Evolutionary conservation across 2,888 invertebrate species (phyloP).

Genomic region (Gortyna flavago): DNA sequence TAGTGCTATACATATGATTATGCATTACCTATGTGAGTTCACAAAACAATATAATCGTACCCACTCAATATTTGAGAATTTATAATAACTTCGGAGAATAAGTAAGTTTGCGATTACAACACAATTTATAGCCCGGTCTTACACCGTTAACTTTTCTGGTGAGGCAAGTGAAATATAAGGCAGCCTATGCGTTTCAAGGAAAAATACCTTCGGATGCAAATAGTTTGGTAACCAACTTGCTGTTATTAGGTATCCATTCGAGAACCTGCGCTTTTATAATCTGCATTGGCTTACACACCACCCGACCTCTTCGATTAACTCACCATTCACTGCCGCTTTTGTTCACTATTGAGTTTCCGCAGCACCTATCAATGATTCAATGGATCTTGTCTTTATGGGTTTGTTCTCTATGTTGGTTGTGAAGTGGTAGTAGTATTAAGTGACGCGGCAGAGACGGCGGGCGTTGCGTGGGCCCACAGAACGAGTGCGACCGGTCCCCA

Average conservation of each 20-base stretch:
- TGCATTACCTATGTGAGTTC: background rate
- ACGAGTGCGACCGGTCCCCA: conserved; percentile 89
- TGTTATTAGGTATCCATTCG: conserved; percentile 78
- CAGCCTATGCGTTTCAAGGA: conserved; percentile 78
- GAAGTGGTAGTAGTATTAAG: conserved; percentile 60
- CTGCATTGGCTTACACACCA: conserved; percentile 52
- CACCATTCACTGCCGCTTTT: conserved; percentile 61
- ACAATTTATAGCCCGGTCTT: conserved; percentile 62
- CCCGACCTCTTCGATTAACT: conserved; percentile 13
- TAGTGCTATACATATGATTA: background rate
- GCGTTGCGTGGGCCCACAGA: conserved; percentile 86
- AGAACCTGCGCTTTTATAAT: conserved; percentile 77
- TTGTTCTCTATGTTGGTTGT: background rate
- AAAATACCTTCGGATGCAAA: conserved; percentile 84
- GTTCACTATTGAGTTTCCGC: background rate
- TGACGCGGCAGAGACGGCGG: conserved; percentile 73
- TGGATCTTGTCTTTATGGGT: conserved; percentile 45
- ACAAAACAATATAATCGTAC: background rate
- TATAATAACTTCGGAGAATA: conserved; percentile 16
- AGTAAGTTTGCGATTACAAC: conserved; percentile 58
- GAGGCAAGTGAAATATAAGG: conserved; percentile 73
- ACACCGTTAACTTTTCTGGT: conserved; percentile 74
- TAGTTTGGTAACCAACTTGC: conserved; percentile 82
- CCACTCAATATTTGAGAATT: conserved; percentile 10
- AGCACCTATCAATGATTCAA: conserved; percentile 26